Evolutionary conservation across 2,113 vertebrate species (phyloP).

Genomic region (Gambusia holbrooki): DNA sequence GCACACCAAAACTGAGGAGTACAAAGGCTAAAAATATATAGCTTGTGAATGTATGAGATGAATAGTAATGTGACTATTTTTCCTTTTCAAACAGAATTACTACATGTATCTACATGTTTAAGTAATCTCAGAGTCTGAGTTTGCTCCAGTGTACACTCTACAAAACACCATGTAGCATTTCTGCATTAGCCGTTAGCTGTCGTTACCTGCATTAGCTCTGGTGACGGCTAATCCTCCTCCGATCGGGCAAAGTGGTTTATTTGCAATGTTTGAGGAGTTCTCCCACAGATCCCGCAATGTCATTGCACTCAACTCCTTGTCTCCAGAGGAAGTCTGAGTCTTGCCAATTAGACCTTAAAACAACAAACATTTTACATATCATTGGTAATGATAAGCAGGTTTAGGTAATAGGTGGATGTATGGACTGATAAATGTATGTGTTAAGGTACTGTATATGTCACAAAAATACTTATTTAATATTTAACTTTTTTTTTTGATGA

Average conservation of each 20-base stretch:
- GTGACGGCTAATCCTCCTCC: constrained; percentile 82
- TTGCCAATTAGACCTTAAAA: constrained; percentile 90
- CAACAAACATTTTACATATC: background rate
- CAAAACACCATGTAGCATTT: constrained; percentile 13
- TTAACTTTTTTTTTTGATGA: no score
- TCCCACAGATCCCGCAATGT: constrained; percentile 83
- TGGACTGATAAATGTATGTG: no score
- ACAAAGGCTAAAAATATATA: no score
- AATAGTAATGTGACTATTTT: no score
- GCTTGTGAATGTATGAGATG: no score
- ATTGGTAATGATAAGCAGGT: background rate
- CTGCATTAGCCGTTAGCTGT: constrained; percentile 9
- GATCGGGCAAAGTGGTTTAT: constrained; percentile 77
- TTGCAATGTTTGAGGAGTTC: constrained; percentile 76
- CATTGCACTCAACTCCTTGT: constrained; percentile 78
- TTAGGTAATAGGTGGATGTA: no score
- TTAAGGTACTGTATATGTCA: no score
- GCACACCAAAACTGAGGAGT: no score
- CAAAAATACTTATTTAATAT: no score
- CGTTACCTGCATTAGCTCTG: constrained; percentile 77
- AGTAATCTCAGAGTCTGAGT: constrained; percentile 2
- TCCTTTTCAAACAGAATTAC: no score
- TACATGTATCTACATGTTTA: background rate
- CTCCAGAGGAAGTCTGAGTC: constrained; percentile 78
- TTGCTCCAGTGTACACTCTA: no score